Evolutionary conservation across 2,888 invertebrate genomes (phyloP), one percentile per base, ranked within the genome.

Genomic region (Lithosia quadra): DNA sequence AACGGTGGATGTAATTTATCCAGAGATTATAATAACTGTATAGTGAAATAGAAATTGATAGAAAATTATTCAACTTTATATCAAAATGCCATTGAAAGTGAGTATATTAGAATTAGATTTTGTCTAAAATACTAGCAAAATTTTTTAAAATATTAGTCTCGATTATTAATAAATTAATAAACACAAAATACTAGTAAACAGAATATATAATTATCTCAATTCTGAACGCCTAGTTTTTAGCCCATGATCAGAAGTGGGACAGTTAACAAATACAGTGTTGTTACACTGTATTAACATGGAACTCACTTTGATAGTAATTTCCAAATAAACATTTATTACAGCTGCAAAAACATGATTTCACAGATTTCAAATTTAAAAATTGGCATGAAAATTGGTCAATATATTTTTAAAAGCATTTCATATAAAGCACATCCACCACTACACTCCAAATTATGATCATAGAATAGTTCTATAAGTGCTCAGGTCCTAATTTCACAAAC

Each of bases 401-500:
- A n/a, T 18, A 2, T 43, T 9, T 49, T 49, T 49, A 5, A 7
- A 39, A 36, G 34, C 43, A 9, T 24, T 24, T 56, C 11, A 24
- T 56, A 15, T 24, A 55, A 57, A 49, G 61, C 24, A 56, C 63
- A 10, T 64, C 70, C 64, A 67, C 71, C 71, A 71, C 73, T 71
- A 60, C 43, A 69, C 65, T 61, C 39, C 64, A 74, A 69, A 60
- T n/a, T 71, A 66, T 34, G 22, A 77, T 73, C 73, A 78, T 75
- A 71, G 70, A 75, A 72, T 67, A 80, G 74, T 77, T 75, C 81
- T 84, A 84, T 74, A 75, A 80, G 80, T 84, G 85, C 89, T 84
- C 89, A 88, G 88, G 88, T 87, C 89, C 87, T 77, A 69, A 71
- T 71, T 75, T 74, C 81, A 79, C 79, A 72, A 82, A 80, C 77